phyloP scores from a whole-genome alignment of 2,797 vertebrate genomes.

The Heteromormyrus szaboi region DNA sequence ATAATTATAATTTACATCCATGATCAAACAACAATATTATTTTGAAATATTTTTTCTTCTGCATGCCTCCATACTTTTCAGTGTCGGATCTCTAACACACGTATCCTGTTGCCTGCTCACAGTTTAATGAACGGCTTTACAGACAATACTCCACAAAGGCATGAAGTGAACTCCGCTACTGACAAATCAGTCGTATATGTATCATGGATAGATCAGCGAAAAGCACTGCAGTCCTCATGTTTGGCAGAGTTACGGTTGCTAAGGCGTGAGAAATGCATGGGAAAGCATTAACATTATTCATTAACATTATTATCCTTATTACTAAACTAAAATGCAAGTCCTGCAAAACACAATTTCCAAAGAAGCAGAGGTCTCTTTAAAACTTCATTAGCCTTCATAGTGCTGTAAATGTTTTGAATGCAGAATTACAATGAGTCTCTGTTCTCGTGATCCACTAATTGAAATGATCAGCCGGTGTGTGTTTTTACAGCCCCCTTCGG shows the following conservation, averaged over 20 bases:
- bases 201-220: not conserved
- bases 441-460: not conserved
- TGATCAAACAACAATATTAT: not conserved
- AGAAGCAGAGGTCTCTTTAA: not conserved
- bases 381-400: not conserved
- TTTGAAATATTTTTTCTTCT: not conserved
- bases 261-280: not conserved
- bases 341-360: not conserved
- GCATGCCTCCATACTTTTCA: not conserved
- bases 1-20: not conserved
- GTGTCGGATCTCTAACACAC: not conserved
- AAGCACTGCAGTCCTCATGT: not conserved
- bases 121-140: not conserved
- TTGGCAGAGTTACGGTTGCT: not conserved
- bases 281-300: not conserved
- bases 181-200: not conserved
- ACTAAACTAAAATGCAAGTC: not conserved
- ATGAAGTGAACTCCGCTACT: not conserved
- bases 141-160: not conserved
- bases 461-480: not conserved
- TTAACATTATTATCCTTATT: not conserved
- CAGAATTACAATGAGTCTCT: not conserved
- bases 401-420: not conserved
- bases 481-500: not conserved
- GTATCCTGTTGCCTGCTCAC: not conserved